Base-by-base conservation (phyloP, 2,113 vertebrate species). In the Actenoides hombroni region DNA sequence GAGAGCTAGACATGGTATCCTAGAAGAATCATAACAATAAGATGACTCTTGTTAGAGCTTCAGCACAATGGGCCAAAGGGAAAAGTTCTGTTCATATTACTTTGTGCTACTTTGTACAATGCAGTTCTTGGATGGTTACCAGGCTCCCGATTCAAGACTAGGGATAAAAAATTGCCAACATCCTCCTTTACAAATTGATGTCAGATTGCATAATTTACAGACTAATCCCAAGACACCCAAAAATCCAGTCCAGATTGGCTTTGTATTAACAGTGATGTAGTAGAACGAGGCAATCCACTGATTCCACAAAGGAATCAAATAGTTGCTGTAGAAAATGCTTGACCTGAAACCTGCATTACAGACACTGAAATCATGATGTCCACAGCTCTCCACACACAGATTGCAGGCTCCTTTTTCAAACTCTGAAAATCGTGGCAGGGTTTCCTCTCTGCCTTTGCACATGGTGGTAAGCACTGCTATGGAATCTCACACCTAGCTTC, bases 61-160 rank as follows among this genome's bases (percentile, higher is more conserved):
- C 40, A 40, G n/a, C 9, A 8, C 23, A 1, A 13, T 0, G 10
- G 10, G 10, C 2, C 26, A n/a, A 11, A n/a, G 20, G 4, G 6
- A 5, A 16, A 53, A 60, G 28, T 6, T 37, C 25, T 3, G 16
- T 1, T 37, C 2, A 0, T 4, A 0, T 15, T 26, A 54, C 4
- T 19, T 19, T 16, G 23, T 53, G 35, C 40, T 61, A 11, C 17
- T 10, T 37, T 40, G 25, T 2, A 65, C 33, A 1, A 11, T 11
- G 29, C 25, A 33, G 28, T 2, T 63, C 12, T 35, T 44, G 57
- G 40, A 9, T 14, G 63, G 40, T 14, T 16, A 2, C 39, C 7
- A 1, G 11, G 5, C 24, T 77, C 49, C 44, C 60, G 25, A 39
- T 2, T 17, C 44, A 39, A 37, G 40, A 42, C 14, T 64, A 51